These are phyloP conservation scores for Protomyctophum bolini DNA, from an alignment of 2,113 vertebrate species.

Conservation along the genomic window DNA sequence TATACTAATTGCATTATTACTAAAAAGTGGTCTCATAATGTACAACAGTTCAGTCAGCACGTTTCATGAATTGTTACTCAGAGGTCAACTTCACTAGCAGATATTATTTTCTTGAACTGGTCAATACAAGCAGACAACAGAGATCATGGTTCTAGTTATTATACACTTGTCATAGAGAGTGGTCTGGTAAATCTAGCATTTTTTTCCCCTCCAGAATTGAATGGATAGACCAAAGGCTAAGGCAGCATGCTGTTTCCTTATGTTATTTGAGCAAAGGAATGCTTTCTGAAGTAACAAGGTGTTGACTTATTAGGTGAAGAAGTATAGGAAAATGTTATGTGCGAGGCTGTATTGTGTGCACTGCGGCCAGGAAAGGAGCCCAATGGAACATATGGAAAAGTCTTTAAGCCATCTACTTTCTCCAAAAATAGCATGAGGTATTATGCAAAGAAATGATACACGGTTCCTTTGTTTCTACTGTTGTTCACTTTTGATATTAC, in stretches of 20 bases:
- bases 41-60: too few relatives aligned
- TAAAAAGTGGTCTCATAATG: too few relatives aligned
- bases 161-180: conserved; percentile 37
- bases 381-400: conserved; percentile 60
- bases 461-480: conserved; percentile 39
- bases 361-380: conserved; percentile 58
- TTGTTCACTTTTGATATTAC: conserved; percentile 51
- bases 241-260: conserved; percentile 37
- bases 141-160: conserved; percentile 16
- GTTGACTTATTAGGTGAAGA: conserved; percentile 77
- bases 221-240: conserved; percentile 45
- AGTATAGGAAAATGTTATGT: conserved; percentile 65
- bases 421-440: conserved; percentile 49
- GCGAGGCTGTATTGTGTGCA: conserved; percentile 48
- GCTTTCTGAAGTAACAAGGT: conserved; percentile 58
- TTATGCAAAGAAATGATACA: conserved; percentile 47
- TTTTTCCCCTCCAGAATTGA: conserved; percentile 64
- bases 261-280: conserved; percentile 59
- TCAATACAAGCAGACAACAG: conserved; percentile 29
- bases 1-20: too few relatives aligned
- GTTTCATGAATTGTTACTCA: too few relatives aligned
- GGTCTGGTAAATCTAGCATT: conserved; percentile 38
- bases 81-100: too few relatives aligned
- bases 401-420: conserved; percentile 59
- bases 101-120: conserved; percentile 2